Percentiles rank a stretch among this genome's conserved stretches.
phyloP scores from a whole-genome alignment of 2,797 vertebrate genomes.

The Valencia hispanica region DNA sequence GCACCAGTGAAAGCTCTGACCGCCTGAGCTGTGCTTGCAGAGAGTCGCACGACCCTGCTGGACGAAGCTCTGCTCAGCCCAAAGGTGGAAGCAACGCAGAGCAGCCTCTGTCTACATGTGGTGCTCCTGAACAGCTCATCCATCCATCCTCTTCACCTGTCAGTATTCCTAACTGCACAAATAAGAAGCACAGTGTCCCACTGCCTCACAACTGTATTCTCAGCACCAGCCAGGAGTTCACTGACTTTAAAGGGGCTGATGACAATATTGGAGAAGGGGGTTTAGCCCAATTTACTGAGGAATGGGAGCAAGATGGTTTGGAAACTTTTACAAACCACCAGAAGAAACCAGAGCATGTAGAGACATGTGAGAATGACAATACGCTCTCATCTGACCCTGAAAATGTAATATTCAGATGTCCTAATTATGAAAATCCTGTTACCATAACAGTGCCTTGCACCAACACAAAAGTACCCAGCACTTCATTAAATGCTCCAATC shows the following conservation, averaged over 20 bases:
- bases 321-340: slow-evolving; percentile 28
- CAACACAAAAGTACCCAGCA: slow-evolving; percentile 30
- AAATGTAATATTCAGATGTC: slow-evolving; percentile 43
- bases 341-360: slow-evolving; percentile 17
- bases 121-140: slow-evolving; percentile 18
- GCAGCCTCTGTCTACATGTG: slow-evolving; percentile 29
- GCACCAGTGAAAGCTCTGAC: slow-evolving; percentile 91
- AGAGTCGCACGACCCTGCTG: slow-evolving; percentile 78
- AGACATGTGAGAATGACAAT: slow-evolving; percentile 45
- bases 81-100: slow-evolving; percentile 77
- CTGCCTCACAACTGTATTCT: slow-evolving; percentile 57
- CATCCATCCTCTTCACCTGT: slow-evolving; percentile 49
- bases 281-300: slow-evolving; percentile 75
- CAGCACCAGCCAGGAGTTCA: slow-evolving; percentile 86
- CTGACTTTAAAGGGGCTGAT: slow-evolving; percentile 94
- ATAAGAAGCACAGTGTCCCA: slow-evolving; percentile 53
- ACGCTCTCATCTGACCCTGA: slow-evolving; percentile 20
- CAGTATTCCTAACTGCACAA: slow-evolving; percentile 58
- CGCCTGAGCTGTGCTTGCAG: slow-evolving; percentile 82
- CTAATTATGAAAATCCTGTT: slow-evolving; percentile 42
- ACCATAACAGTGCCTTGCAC: slow-evolving; percentile 28
- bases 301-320: slow-evolving; percentile 41
- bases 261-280: slow-evolving; percentile 80
- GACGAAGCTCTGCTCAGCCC: slow-evolving; percentile 57
- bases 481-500: slow-evolving; percentile 30